Evolutionary conservation across 2,888 invertebrate species (phyloP).

Genomic region (Drosophila ezoana): DNA sequence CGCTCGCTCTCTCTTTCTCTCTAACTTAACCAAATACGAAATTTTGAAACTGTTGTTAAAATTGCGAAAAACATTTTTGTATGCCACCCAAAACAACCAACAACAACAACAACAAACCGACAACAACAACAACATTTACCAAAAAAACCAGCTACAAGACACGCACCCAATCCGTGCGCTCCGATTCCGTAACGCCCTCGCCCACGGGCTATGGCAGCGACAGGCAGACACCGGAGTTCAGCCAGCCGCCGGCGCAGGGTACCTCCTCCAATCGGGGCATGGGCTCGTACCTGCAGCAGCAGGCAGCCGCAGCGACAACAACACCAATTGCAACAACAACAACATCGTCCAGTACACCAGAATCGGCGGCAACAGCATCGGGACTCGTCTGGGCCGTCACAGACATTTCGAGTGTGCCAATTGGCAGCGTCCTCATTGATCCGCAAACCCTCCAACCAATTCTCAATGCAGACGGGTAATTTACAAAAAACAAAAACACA

Average conservation of each 20-base stretch:
- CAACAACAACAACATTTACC: slow-evolving; percentile 33
- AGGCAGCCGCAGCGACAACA: slow-evolving; percentile 47
- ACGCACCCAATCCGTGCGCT: slow-evolving; percentile 85
- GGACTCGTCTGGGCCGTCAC: slow-evolving; percentile 94
- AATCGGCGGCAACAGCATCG: slow-evolving; percentile 62
- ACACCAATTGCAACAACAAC: slow-evolving; percentile 35
- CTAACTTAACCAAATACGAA: slow-evolving; percentile 36
- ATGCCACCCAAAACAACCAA: slow-evolving; percentile 58
- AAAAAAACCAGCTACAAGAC: slow-evolving; percentile 84
- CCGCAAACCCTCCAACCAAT: slow-evolving; percentile 87
- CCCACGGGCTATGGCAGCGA: slow-evolving; percentile 88
- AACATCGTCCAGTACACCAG: slow-evolving; percentile 54
- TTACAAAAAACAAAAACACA: slow-evolving; percentile 80
- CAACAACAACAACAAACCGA: slow-evolving; percentile 41
- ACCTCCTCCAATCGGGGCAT: slow-evolving; percentile 43
- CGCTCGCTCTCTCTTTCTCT: slow-evolving; percentile 56
- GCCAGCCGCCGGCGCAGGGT: slow-evolving; percentile 63
- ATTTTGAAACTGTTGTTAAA: slow-evolving; percentile 61
- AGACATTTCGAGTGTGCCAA: slow-evolving; percentile 93
- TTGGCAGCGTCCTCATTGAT: slow-evolving; percentile 95
- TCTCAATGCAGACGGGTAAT: slow-evolving; percentile 86
- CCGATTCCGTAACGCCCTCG: slow-evolving; percentile 92
- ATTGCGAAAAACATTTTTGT: slow-evolving; percentile 70
- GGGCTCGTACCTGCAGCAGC: slow-evolving; percentile 47
- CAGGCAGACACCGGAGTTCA: slow-evolving; percentile 84